These are phyloP conservation scores for Elgonia sp. DNA, from an alignment of 2,888 invertebrate genomes.

Conservation along the genomic window DNA sequence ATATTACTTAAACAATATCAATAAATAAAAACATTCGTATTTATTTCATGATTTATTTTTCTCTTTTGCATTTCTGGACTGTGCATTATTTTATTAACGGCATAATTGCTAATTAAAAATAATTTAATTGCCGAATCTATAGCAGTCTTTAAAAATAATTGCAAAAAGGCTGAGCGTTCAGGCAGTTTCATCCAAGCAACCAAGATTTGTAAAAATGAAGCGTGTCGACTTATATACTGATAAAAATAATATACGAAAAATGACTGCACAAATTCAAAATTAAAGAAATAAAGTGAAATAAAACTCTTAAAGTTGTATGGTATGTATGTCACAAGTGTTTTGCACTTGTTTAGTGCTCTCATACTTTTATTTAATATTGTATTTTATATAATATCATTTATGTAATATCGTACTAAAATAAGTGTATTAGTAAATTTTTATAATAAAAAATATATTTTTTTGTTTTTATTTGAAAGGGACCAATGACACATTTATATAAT, in stretches of 20 bases:
- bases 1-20: too few relatives aligned
- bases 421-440: background rate
- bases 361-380: background rate
- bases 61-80: too few relatives aligned
- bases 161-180: conserved; percentile 68
- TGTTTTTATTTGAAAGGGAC: too few relatives aligned
- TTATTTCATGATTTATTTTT: too few relatives aligned
- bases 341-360: background rate
- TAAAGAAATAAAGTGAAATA: background rate
- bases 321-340: conserved; percentile 11
- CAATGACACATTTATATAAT: too few relatives aligned
- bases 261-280: conserved; percentile 31
- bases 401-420: background rate
- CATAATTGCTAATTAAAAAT: too few relatives aligned
- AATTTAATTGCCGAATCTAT: conserved; percentile 34
- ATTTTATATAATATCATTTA: background rate
- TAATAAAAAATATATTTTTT: too few relatives aligned
- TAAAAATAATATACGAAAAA: conserved; percentile 53
- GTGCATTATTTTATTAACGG: background rate
- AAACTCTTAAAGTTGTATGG: background rate
- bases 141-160: conserved; percentile 65
- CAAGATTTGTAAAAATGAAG: conserved; percentile 67
- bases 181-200: conserved; percentile 73
- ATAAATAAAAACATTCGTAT: too few relatives aligned
- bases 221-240: conserved; percentile 62